Evolutionary conservation across 1,140 invertebrate species (phyloP), one percentile per base, ranked within the genome.

Genomic region (Atta colombica): DNA sequence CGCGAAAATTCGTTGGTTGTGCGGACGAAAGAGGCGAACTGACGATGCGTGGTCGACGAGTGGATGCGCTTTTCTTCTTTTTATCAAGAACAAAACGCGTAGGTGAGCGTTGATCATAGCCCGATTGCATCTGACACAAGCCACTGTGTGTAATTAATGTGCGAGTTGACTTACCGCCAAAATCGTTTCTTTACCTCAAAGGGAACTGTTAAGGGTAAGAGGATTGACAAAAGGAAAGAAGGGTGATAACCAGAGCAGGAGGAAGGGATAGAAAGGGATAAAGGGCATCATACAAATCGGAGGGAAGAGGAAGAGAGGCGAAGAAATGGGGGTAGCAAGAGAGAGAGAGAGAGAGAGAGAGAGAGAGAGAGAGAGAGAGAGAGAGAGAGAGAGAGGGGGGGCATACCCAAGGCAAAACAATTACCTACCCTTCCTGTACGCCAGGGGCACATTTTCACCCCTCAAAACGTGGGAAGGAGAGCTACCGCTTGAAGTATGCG

Each of bases 371-470:
- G 39, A 51, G 63, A 39, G 75, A 66, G 71, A 71, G 75, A 89
- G 74, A 55, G 39, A 55, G 74, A 58, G 61, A 21, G 77, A 53
- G 77, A 55, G 87, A 84, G 77, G 65, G 81, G 68, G 49, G 51
- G 66, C 53, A 85, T 84, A 84, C 77, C 61, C 72, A 49, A 80
- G 78, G 87, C 88, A 91, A 92, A 92, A 92, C 91, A 92, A 92
- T 92, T 92, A 92, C 91, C 91, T 91, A 90, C 88, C 90, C 91
- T 89, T 89, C 88, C 69, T 86, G 91, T 77, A 85, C 90, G 88
- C 88, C 86, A 65, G 87, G 91, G 91, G 91, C 88, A 89, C 88
- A 91, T 91, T 91, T 91, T 91, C 91, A 90, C 88, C 90, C 91
- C 90, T 92, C 71, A 68, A 89, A 91, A 91, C 90, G 91, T 90